Percentiles rank a stretch among this genome's conserved stretches.
Conservation (phyloP, 2,888 invertebrate species). For the Ennomos quercinarius region DNA sequence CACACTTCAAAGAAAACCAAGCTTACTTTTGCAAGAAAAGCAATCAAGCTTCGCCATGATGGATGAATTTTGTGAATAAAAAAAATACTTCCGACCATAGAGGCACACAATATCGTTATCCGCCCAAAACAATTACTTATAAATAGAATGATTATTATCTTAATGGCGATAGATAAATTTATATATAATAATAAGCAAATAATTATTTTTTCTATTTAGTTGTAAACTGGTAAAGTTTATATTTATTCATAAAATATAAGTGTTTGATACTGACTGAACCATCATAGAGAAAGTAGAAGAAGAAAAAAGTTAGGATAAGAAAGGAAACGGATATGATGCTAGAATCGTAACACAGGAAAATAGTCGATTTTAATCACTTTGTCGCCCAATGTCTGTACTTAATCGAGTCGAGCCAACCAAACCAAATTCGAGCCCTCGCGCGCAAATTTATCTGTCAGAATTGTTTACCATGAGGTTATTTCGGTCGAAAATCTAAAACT, state of each 20-base stretch:
- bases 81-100: slow-evolving; percentile 47
- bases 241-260: too few species aligned
- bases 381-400: too few species aligned
- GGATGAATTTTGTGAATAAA: slow-evolving; percentile 57
- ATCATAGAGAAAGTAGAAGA: too few species aligned
- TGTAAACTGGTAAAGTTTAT: too few species aligned
- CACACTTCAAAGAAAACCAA: slow-evolving; percentile 78
- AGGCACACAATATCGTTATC: slow-evolving; percentile 23
- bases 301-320: not conserved
- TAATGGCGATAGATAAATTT: too few species aligned
- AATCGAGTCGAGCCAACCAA: not conserved
- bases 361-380: slow-evolving; percentile 33
- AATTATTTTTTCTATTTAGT: too few species aligned
- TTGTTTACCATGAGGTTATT: slow-evolving; percentile 79
- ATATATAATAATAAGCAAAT: too few species aligned
- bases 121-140: slow-evolving; percentile 34
- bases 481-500: slow-evolving; percentile 38
- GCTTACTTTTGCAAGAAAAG: slow-evolving; percentile 80
- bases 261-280: too few species aligned
- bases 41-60: slow-evolving; percentile 79
- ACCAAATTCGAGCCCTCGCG: slow-evolving; percentile 56
- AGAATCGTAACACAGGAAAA: not conserved
- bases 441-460: slow-evolving; percentile 77
- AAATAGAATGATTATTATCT: not conserved
- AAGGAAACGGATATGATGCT: slow-evolving; percentile 5